phyloP scores from a whole-genome alignment of 2,113 vertebrate genomes.

The Elaphurus davidianus region DNA sequence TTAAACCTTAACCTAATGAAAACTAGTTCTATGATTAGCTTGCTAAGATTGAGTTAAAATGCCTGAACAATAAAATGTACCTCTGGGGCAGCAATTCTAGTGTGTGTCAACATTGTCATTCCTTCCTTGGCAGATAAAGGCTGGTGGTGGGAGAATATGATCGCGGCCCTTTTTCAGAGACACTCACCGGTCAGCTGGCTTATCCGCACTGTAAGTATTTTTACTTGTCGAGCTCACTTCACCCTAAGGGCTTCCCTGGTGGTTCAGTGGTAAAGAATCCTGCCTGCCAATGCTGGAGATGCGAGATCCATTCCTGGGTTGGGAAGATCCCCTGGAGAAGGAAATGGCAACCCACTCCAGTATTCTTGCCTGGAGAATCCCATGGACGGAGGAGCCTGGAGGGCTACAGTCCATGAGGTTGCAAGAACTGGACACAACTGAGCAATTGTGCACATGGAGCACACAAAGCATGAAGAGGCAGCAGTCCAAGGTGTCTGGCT shows the following conservation, averaged over 20 bases:
- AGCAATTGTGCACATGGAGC: neutral
- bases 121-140: constrained; percentile 73
- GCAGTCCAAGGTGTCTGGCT: neutral
- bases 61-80: neutral
- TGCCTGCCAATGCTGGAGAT: neutral
- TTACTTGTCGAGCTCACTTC: accelerated
- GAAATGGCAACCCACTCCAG: neutral
- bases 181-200: constrained; percentile 92
- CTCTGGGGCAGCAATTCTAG: neutral
- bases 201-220: constrained; percentile 87
- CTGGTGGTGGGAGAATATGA: constrained; percentile 90
- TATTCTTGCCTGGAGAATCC: neutral
- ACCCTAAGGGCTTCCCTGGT: neutral
- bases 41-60: neutral
- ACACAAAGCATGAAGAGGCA: neutral
- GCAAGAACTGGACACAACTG: neutral
- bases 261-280: neutral
- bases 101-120: neutral
- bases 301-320: neutral
- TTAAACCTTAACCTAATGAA: neutral
- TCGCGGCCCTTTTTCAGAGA: constrained; percentile 86
- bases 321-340: neutral
- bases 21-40: neutral
- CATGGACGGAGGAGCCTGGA: neutral
- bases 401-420: neutral